Percentiles rank a stretch among this genome's conserved stretches.
Evolutionary conservation across 2,888 invertebrate species (phyloP).

Genomic region (Eurois occulta): DNA sequence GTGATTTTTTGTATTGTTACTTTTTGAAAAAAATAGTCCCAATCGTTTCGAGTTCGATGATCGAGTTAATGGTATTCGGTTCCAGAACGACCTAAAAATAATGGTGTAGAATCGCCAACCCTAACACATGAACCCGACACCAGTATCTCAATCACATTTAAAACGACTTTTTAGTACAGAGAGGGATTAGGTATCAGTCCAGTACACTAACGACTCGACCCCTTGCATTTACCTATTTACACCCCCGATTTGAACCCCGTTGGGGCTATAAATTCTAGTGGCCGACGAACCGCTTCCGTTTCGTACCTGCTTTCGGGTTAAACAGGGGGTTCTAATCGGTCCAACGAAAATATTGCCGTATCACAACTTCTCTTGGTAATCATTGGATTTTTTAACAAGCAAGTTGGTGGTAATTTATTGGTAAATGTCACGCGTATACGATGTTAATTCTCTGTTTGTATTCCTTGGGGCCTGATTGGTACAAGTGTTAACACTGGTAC

Average conservation of each 20-base stretch:
- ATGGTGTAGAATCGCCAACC: background rate
- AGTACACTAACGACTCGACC: constrained; percentile 61
- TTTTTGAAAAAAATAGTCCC: too few relatives aligned
- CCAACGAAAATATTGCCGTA: constrained; percentile 75
- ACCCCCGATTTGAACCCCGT: constrained; percentile 69
- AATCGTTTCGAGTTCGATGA: too few relatives aligned
- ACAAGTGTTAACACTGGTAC: constrained; percentile 52
- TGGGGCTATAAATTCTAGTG: constrained; percentile 74
- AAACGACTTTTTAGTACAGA: constrained; percentile 56
- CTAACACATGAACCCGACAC: background rate
- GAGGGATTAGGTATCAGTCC: constrained; percentile 52
- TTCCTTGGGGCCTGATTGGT: constrained; percentile 48
- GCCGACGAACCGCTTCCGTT: constrained; percentile 87
- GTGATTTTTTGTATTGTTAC: too few relatives aligned
- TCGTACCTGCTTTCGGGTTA: constrained; percentile 77
- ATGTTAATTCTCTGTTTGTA: constrained; percentile 57
- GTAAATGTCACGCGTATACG: constrained; percentile 54
- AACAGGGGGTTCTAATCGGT: constrained; percentile 75
- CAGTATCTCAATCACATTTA: constrained; percentile 38
- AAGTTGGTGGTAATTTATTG: constrained; percentile 60
- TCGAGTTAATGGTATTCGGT: too few relatives aligned
- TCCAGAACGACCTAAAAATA: too few relatives aligned
- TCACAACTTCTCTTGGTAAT: constrained; percentile 72
- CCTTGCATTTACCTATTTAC: constrained; percentile 76
- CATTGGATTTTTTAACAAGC: constrained; percentile 67